Base-by-base conservation (phyloP, 1,140 invertebrate genomes). In the Nylanderia fulva region DNA sequence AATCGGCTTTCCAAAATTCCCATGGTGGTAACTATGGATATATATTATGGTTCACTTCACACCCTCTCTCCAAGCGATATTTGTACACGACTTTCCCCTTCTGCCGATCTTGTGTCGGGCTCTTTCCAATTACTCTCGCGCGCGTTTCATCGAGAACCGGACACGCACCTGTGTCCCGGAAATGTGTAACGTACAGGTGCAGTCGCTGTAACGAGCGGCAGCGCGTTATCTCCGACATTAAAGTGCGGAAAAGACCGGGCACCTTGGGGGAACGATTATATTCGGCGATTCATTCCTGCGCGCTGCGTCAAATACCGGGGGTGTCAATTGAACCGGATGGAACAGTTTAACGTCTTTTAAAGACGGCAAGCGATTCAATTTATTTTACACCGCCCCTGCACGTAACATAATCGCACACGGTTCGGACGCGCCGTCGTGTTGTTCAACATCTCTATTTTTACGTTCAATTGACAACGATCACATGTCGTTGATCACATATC, bases 321-420 rank as follows among this genome's bases (percentile, higher is more conserved):
- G 89, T 93, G 85, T 86, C 90, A 93, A 93, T 94, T 93, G 90
- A 93, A 93, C n/a, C 93, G 93, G 92, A 94, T 91, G 92, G 90
- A 92, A 93, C 93, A 93, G 91, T 93, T 94, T 92, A 93, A 84
- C 84, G 71, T 89, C 86, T 92, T 93, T 92, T 91, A 91, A 93
- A 91, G 90, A 90, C 88, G 90, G 88, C 91, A 93, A 92, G 93
- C 93, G 91, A 93, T 93, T 93, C 90, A 93, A 94, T 93, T 93
- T 93, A 92, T 88, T 90, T 90, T 93, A n/a, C n/a, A 72, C 91
- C 66, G 88, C 84, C 88, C 90, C 90, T 89, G 48, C 69, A 33
- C 76, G 75, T 66, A 71, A 80, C 82, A 54, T 56, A 63, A 80
- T 69, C 66, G 66, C 45, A 18, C 69, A 36, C 54, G 75, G 52